These are phyloP conservation scores for Euwallacea similis DNA, from an alignment of 1,140 invertebrate genomes.

Conservation along the genomic window DNA sequence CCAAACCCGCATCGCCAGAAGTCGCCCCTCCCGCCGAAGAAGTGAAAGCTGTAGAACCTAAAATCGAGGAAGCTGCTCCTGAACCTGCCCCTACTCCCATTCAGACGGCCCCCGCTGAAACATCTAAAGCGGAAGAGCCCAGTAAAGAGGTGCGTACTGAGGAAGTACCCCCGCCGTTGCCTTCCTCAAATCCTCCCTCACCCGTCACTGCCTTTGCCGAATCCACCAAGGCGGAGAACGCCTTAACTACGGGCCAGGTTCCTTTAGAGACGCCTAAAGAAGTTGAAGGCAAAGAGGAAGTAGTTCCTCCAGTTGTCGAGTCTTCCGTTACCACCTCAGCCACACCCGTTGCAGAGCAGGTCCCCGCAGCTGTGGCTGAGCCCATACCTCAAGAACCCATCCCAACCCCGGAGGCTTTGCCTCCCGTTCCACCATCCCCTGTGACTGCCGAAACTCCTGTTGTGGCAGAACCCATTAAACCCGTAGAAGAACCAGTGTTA, in stretches of 20 bases:
- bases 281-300: not conserved
- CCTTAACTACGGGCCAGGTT: conserved; percentile 31
- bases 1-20: conserved; percentile 12
- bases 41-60: conserved; percentile 27
- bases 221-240: conserved; percentile 50
- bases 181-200: conserved; percentile 52
- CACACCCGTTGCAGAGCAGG: conserved; percentile 29
- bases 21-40: conserved; percentile 24
- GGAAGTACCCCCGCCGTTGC: conserved; percentile 53
- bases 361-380: not conserved
- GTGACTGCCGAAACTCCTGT: not conserved
- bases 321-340: not conserved
- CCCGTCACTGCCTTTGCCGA: conserved; percentile 53
- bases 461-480: conserved; percentile 18
- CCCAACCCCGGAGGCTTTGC: conserved; percentile 10
- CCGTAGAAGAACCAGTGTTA: conserved; percentile 13
- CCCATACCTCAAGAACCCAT: conserved; percentile 15
- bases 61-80: conserved; percentile 37
- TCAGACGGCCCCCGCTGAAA: conserved; percentile 24
- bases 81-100: conserved; percentile 16
- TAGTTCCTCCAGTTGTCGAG: not conserved
- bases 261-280: conserved; percentile 12
- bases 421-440: conserved; percentile 17
- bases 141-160: conserved; percentile 55
- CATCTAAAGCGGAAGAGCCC: conserved; percentile 32